Evolutionary conservation across 1,140 invertebrate genomes (phyloP).

Genomic region (Tetramorium simillimum): DNA sequence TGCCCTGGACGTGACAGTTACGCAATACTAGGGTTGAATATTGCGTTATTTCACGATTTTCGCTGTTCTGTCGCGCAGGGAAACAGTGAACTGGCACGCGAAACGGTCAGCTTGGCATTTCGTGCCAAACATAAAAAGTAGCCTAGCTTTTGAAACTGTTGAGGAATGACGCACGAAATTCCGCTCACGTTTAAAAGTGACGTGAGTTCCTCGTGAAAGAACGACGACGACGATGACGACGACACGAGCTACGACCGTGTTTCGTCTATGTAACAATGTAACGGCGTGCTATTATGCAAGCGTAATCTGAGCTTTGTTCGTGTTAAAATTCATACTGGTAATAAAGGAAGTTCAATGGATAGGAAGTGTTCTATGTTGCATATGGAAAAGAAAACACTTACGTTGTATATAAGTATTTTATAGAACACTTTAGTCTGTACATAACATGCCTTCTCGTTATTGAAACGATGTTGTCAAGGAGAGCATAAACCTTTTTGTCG

Average conservation of each 20-base stretch:
- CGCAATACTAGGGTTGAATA: neutral
- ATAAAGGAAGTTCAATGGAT: neutral
- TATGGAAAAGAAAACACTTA: neutral
- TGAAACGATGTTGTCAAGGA: neutral
- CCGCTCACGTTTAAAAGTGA: conserved; percentile 71
- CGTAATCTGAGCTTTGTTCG: conserved; percentile 58
- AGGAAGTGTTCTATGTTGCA: neutral
- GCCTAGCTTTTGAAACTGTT: conserved; percentile 59
- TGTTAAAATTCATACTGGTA: conserved; percentile 21
- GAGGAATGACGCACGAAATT: conserved; percentile 63
- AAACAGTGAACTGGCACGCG: neutral
- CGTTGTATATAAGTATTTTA: neutral
- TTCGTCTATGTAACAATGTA: conserved; percentile 66
- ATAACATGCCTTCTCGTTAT: neutral
- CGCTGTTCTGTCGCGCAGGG: neutral
- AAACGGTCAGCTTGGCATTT: neutral
- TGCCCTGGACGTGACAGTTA: neutral
- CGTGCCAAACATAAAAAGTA: conserved; percentile 34
- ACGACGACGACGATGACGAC: conserved; percentile 50
- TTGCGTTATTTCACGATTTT: neutral
- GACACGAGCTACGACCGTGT: conserved; percentile 56
- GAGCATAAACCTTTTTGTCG: neutral
- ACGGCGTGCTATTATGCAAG: conserved; percentile 64
- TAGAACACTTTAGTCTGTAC: neutral
- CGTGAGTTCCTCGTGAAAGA: conserved; percentile 52